Evolutionary conservation across 2,797 vertebrate species (phyloP).

Genomic region (Lacerta agilis): DNA sequence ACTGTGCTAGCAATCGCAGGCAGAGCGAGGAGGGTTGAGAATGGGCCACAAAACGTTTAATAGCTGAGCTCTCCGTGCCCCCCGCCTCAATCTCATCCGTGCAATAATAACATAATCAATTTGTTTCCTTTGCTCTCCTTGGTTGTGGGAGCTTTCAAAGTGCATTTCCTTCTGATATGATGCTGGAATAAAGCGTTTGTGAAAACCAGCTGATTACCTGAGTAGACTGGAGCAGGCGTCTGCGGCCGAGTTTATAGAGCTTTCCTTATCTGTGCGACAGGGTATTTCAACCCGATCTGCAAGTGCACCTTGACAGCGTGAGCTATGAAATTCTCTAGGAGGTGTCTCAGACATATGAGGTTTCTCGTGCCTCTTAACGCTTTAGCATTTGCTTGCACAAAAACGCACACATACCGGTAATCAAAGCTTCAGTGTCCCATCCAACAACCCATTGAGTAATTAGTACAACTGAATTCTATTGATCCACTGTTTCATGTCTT

Average conservation of each 20-base stretch:
- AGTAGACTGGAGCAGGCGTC: conserved; percentile 20
- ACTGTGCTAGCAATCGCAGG: neutral
- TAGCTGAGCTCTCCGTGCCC: conserved; percentile 38
- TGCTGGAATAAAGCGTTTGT: conserved; percentile 53
- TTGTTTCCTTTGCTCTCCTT: conserved; percentile 24
- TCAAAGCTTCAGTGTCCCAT: neutral
- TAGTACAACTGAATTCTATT: neutral
- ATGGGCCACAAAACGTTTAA: neutral
- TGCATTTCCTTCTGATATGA: conserved; percentile 57
- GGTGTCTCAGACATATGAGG: neutral
- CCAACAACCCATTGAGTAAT: neutral
- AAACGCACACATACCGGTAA: no score
- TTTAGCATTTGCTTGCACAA: neutral
- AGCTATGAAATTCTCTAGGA: neutral
- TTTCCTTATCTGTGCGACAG: conserved; percentile 47
- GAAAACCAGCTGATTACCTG: conserved; percentile 60
- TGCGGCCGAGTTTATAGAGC: conserved; percentile 14
- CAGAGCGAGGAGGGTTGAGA: neutral
- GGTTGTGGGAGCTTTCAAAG: conserved; percentile 24
- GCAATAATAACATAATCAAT: conserved; percentile 54
- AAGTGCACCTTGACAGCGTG: neutral
- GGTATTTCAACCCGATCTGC: neutral
- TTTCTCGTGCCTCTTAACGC: neutral
- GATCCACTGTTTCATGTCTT: neutral
- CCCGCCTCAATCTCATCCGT: conserved; percentile 49